These are phyloP conservation scores for Delia radicum DNA, from an alignment of 1,140 invertebrate species.

Conservation along the genomic window DNA sequence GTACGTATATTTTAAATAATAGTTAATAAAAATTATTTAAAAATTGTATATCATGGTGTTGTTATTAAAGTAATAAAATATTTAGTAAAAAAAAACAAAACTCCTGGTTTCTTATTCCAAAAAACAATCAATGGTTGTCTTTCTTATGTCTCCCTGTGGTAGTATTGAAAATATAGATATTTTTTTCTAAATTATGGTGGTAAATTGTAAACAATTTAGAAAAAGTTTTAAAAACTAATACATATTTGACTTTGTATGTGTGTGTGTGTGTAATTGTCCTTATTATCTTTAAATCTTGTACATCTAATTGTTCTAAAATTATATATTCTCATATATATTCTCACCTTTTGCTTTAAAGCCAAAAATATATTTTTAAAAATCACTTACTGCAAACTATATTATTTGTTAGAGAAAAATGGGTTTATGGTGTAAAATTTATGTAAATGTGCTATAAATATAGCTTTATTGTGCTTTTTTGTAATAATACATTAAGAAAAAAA, in stretches of 20 bases:
- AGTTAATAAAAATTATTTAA: background rate
- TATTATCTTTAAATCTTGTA: background rate
- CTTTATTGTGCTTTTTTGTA: background rate
- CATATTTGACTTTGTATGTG: background rate
- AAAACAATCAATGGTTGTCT: background rate
- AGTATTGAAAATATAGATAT: background rate
- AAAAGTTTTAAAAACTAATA: background rate
- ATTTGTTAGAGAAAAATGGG: too few species aligned
- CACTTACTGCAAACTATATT: too few species aligned
- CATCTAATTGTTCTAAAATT: too few species aligned
- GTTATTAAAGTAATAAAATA: background rate
- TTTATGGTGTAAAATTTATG: background rate
- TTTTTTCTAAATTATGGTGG: background rate
- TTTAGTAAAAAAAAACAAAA: background rate
- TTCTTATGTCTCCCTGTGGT: background rate
- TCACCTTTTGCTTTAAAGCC: too few species aligned
- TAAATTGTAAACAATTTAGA: background rate
- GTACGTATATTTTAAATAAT: background rate
- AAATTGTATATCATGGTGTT: slow-evolving; percentile 6
- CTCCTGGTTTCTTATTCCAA: background rate
- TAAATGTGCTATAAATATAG: background rate
- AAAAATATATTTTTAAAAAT: too few species aligned
- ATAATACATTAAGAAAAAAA: too few species aligned
- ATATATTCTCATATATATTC: too few species aligned
- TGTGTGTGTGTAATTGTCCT: background rate